Base-by-base conservation (phyloP, 2,797 vertebrate genomes). In the Premnoplex brunnescens region DNA sequence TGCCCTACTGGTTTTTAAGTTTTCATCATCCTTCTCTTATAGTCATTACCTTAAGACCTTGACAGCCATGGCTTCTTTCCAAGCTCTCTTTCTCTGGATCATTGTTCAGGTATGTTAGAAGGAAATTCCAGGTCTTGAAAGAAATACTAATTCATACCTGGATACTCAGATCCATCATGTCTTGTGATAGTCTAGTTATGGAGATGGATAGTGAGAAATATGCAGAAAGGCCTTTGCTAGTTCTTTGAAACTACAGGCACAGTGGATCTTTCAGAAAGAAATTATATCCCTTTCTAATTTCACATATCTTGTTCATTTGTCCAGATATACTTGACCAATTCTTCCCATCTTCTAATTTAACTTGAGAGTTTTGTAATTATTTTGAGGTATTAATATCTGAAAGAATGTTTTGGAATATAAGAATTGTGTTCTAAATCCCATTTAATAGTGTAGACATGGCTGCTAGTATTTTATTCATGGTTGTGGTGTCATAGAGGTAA, bases 351-450 rank as follows among this genome's bases (percentile, higher is more conserved):
- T 81, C 55, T 86, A 82, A 44, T 78, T 82, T 90, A 73, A 83
- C 81, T 76, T 34, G 58, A 89, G 71, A 67, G 48, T 79, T 85
- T 72, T 82, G 48, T 26, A 92, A 82, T 85, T 91, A 89, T 92
- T 93, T 93, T 89, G 55, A 74, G 49, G 24, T 58, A 71, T 37
- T 90, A 90, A 90, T 63, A 88, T 49, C 37, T 78, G 49, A 80
- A 69, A 37, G 46, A 34, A 66, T 15, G 10, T 44, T 84, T 90
- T 54, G 68, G 23, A 84, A 75, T 36, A 55, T 34, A 90, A 46
- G 41, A 83, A 81, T 37, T 78, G 49, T 69, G 32, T 78, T 84
- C 54, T 84, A 85, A 84, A 62, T 5, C 20, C 48, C 27, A 69
- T 84, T 66, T 84, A 66, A 78, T 78, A 39, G 36, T 34, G 26